Evolutionary conservation across 2,113 vertebrate genomes (phyloP), one percentile per base, ranked within the genome.

Genomic region (Cololabis saira): DNA sequence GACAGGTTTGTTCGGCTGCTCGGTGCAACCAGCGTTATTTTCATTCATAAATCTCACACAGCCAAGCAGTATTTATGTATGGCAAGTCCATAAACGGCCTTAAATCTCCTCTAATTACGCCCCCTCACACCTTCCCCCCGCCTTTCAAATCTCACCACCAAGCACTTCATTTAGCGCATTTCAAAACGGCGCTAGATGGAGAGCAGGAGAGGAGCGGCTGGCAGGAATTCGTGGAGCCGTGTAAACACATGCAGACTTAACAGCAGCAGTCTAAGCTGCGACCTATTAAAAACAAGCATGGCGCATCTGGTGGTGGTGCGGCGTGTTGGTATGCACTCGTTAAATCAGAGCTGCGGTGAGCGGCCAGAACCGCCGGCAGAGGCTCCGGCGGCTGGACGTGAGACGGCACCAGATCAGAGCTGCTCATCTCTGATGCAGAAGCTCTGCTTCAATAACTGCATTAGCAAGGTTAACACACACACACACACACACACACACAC

Each of bases 201-300:
- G 33, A 66, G 40, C 30, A 55, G 82, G 30, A 66, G 81, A 76
- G 52, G 49, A 41, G 48, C 17, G 42, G 41, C 43, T 53, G 59
- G 40, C 65, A 73, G 74, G 76, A 50, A 49, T 37, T 19, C 59
- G 45, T 40, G 24, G 30, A 16, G n/a, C 22, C 45, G n/a, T 70
- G 18, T 49, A 40, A 67, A 78, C 40, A 74, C 76, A 50, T 69
- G 45, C 42, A 53, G 17, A 71, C 14, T 59, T 37, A 78, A 30
- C 72, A 61, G 44, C 47, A 60, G 18, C 16, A 61, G 61, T 22
- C 15, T 10, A 10, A 50, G 61, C 61, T 42, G n/a, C 33, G 41
- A 67, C 55, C 76, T 70, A 59, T 73, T 79, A 67, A 59, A 81
- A 75, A 80, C 62, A 70, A 80, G 78, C 82, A 77, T 81, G 81